These are phyloP conservation scores for Lepidocyrtinus sp. DNA, from an alignment of 2,888 invertebrate species.

Conservation along the genomic window DNA sequence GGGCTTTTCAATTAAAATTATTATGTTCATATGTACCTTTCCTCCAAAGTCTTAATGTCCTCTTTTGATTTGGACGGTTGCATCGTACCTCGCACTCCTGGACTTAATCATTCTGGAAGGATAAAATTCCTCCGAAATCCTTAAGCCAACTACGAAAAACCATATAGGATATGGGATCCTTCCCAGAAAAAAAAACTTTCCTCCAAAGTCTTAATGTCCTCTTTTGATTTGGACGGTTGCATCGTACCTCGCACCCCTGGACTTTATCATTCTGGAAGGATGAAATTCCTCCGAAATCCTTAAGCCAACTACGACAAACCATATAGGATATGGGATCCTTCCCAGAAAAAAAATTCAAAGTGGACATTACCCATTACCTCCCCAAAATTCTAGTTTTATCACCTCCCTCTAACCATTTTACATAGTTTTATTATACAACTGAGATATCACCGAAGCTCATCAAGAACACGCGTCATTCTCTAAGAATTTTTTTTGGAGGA, in stretches of 20 bases:
- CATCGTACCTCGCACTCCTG: too few relatives aligned
- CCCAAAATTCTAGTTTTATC: too few relatives aligned
- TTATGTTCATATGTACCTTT: not conserved
- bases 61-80: too few relatives aligned
- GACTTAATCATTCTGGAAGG: not conserved
- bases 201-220: not conserved
- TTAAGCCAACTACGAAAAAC: not conserved
- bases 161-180: not conserved
- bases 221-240: not conserved
- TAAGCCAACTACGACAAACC: not conserved
- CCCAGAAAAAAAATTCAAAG: not conserved
- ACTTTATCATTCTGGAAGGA: not conserved
- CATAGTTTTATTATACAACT: too few relatives aligned
- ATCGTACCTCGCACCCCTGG: too few relatives aligned
- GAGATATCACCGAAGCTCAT: too few relatives aligned
- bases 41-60: not conserved
- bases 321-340: not conserved
- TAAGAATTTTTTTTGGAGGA: too few relatives aligned
- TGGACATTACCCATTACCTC: too few relatives aligned
- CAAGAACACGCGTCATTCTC: too few relatives aligned
- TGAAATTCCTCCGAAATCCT: not conserved
- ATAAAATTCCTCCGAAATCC: not conserved
- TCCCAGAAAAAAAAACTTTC: not conserved
- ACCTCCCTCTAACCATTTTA: too few relatives aligned
- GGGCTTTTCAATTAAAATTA: constrained; percentile 11